phyloP scores from a whole-genome alignment of 2,113 vertebrate species.

The Pristiophorus japonicus region DNA sequence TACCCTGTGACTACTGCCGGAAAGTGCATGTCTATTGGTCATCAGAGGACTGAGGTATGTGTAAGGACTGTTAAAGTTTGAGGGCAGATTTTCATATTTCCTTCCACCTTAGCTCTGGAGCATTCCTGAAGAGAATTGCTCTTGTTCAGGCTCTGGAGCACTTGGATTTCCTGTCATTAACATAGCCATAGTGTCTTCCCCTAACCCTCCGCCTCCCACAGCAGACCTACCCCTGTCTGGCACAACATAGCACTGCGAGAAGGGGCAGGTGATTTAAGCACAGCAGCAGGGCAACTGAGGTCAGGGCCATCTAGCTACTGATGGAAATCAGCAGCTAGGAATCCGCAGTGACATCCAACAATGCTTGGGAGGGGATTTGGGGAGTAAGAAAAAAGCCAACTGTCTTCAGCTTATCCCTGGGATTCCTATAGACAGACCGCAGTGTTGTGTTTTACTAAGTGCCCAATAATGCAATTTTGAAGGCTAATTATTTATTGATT shows the following conservation, averaged over 20 bases:
- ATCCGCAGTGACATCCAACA: background rate
- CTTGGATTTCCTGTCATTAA: background rate
- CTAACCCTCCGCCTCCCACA: background rate
- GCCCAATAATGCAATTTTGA: background rate
- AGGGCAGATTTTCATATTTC: background rate
- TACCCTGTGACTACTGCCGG: background rate
- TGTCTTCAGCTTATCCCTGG: background rate
- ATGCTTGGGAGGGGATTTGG: too few species aligned
- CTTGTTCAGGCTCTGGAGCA: background rate
- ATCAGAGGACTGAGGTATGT: background rate
- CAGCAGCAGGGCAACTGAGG: background rate
- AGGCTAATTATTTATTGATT: background rate
- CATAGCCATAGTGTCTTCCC: background rate
- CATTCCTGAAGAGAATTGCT: background rate
- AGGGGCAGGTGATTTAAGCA: background rate
- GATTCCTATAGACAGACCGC: background rate
- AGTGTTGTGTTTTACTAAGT: background rate
- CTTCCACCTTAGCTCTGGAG: background rate
- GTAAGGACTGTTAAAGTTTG: background rate
- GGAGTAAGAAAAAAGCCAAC: background rate
- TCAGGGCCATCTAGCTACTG: background rate
- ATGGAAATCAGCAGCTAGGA: too few species aligned
- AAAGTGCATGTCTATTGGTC: background rate
- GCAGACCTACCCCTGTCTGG: background rate
- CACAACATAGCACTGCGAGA: background rate